These are phyloP conservation scores for Triplophysa dalaica DNA, from an alignment of 2,113 vertebrate species.

Conservation along the genomic window DNA sequence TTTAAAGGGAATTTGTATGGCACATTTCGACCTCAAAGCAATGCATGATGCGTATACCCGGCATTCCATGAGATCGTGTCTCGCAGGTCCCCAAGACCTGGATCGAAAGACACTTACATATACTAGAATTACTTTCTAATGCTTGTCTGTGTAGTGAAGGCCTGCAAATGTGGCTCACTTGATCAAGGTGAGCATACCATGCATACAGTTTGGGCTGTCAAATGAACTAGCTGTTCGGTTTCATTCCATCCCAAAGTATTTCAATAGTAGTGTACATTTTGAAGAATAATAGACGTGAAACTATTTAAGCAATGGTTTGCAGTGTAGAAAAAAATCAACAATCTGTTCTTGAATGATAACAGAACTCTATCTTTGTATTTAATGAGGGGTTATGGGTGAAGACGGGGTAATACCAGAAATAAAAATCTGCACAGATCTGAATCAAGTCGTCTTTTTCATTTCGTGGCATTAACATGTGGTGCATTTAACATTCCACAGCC, in stretches of 20 bases:
- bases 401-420: slow-evolving; percentile 54
- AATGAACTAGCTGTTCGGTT: slow-evolving; percentile 69
- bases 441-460: slow-evolving; percentile 49
- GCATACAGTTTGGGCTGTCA: slow-evolving; percentile 54
- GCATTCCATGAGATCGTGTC: slow-evolving; percentile 52
- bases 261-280: slow-evolving; percentile 71
- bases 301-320: slow-evolving; percentile 75
- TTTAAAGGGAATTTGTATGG: slow-evolving; percentile 33
- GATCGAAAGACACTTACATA: slow-evolving; percentile 48
- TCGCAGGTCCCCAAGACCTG: slow-evolving; percentile 35
- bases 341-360: slow-evolving; percentile 71
- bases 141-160: slow-evolving; percentile 47
- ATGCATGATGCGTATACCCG: slow-evolving; percentile 70
- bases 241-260: slow-evolving; percentile 70
- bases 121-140: slow-evolving; percentile 43
- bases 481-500: background rate
- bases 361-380: slow-evolving; percentile 75
- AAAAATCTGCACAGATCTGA: slow-evolving; percentile 75
- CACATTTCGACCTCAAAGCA: slow-evolving; percentile 56
- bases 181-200: slow-evolving; percentile 53
- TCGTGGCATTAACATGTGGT: background rate
- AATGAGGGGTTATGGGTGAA: slow-evolving; percentile 57
- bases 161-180: slow-evolving; percentile 50
- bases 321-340: slow-evolving; percentile 68
- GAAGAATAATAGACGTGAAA: slow-evolving; percentile 72